phyloP scores from a whole-genome alignment of 2,113 vertebrate genomes.

The Rhipidura dahli region DNA sequence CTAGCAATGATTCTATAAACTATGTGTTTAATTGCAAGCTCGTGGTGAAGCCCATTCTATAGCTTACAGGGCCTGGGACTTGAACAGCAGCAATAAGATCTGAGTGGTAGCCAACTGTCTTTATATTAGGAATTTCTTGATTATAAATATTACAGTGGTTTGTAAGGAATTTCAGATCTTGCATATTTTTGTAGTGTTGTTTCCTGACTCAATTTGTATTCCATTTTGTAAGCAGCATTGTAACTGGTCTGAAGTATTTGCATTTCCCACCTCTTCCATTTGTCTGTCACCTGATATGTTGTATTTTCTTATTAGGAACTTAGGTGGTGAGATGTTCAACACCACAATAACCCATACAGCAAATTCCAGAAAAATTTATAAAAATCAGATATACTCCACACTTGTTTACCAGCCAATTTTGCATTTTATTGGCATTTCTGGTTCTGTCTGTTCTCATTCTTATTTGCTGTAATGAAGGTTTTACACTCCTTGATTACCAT shows the following conservation, averaged over 20 bases:
- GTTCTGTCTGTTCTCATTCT: slow-evolving; percentile 4
- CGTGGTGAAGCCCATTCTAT: neutral
- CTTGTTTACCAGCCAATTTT: neutral
- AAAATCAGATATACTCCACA: neutral
- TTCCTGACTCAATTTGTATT: neutral
- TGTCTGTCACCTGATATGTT: neutral
- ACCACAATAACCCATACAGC: neutral
- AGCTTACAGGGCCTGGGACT: neutral
- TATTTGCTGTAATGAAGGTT: slow-evolving; percentile 22
- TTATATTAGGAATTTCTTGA: neutral
- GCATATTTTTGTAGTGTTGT: neutral
- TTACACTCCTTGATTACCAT: slow-evolving; percentile 9
- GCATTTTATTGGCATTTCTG: slow-evolving; percentile 2
- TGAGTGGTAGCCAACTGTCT: neutral
- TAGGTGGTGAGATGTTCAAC: neutral
- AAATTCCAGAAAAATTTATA: neutral
- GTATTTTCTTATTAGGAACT: neutral
- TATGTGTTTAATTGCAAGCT: neutral
- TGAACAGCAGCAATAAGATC: neutral
- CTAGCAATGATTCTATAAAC: neutral
- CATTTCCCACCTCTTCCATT: neutral
- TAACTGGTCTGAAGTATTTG: neutral
- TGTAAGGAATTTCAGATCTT: neutral
- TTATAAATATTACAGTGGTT: slow-evolving; percentile 1
- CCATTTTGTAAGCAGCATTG: neutral